Base-by-base conservation (phyloP, 1,140 invertebrate genomes). In the Drosophila jambulina region DNA sequence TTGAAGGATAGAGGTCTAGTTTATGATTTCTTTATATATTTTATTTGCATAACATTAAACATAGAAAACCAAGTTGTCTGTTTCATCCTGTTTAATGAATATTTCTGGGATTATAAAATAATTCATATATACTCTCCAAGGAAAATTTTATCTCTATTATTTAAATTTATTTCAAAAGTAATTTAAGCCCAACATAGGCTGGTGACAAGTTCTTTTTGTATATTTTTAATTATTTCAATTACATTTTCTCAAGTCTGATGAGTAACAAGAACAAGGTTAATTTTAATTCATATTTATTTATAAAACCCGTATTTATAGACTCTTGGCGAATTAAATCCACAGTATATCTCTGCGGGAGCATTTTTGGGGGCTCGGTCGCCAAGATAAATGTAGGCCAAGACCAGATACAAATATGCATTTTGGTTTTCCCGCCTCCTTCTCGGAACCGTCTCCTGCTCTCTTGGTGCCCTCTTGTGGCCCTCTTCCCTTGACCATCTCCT, bases 331-430 rank as follows among this genome's bases (percentile, higher is more conserved):
- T 51, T 29, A 36, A 25, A 10, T 42, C 69, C 69, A 72, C 54
- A 6, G 53, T 71, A 25, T 13, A 62, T 36, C 42, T 36, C 34
- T 2, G 64, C 64, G 57, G n/a, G 45, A 49, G 29, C 19, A 29
- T n/a, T 59, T 49, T 49, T 38, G 51, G 43, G 49, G 76, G 34
- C 46, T 42, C 53, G 53, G 29, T 71, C 76, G 45, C 68, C 43
- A 71, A 71, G 65, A 78, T 59, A 78, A 78, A 78, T 78, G 76
- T 78, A 78, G 76, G 76, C 75, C 76, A 78, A 78, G 76, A 78
- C 67, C 76, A 71, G 34, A 77, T 57, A 61, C 74, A 74, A 69
- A 77, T 77, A 77, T 77, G 75, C 75, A 68, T 57, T 77, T 68
- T 61, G 63, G 56, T 56, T 60, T 42, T 17, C 19, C 32, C 43